A percentile compares a stretch with the other conserved stretches of the same genome.
These are phyloP conservation scores for Andrena hattorfiana DNA, from an alignment of 2,888 invertebrate species.

Conservation along the genomic window DNA sequence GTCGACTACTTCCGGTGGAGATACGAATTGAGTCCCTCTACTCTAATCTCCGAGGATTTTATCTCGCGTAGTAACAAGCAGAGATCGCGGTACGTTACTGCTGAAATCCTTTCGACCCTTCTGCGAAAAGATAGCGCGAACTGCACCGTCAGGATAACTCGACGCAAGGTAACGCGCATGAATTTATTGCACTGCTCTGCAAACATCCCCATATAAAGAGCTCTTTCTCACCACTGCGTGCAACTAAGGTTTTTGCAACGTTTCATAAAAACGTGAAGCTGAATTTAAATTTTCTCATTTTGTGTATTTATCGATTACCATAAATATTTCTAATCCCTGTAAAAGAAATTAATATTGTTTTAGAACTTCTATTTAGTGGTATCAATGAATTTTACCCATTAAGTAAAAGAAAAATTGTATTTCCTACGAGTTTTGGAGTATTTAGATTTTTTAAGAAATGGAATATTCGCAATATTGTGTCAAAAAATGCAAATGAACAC, in stretches of 20 bases:
- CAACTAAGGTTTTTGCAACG: background rate
- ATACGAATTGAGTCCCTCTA: conserved; percentile 69
- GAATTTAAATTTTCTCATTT: background rate
- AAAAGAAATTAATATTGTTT: too few species aligned
- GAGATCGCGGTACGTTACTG: conserved; percentile 35
- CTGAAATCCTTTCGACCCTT: conserved; percentile 66
- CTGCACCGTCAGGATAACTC: conserved; percentile 49
- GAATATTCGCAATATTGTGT: too few species aligned
- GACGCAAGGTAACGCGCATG: conserved; percentile 20
- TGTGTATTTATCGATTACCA: too few species aligned
- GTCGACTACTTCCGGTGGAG: conserved; percentile 72
- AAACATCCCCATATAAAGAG: conserved; percentile 44
- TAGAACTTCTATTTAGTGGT: too few species aligned
- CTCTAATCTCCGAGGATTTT: conserved; percentile 72
- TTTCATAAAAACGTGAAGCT: background rate
- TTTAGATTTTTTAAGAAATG: too few species aligned
- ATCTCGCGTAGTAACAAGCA: conserved; percentile 71
- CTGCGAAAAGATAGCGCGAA: conserved; percentile 58
- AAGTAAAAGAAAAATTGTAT: too few species aligned
- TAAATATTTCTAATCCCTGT: too few species aligned
- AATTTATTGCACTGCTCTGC: conserved; percentile 46
- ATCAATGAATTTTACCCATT: too few species aligned
- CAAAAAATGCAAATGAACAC: too few species aligned
- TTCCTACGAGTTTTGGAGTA: too few species aligned
- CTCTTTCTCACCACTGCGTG: background rate